Evolutionary conservation across 1,140 invertebrate species (phyloP), one percentile per base, ranked within the genome.

Genomic region (Mya arenaria): DNA sequence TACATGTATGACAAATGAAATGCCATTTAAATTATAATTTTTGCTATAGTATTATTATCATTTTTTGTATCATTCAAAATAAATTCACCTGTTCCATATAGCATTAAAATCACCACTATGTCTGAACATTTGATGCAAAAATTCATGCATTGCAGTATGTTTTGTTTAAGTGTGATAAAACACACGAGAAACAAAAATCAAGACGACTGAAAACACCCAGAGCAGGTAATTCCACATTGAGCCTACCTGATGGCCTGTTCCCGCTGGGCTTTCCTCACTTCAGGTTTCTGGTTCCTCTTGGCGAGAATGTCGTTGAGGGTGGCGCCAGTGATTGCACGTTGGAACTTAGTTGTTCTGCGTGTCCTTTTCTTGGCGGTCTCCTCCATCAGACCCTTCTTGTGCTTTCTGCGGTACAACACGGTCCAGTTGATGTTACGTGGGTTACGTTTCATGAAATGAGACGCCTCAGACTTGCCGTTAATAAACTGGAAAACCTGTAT

Each of bases 351-450:
- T 13, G 97, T 97, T 87, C 97, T 95, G 60, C 98, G 95, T 5
- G 98, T 98, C 87, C 98, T 96, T 92, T 99, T 99, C 94, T 99
- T 99, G 48, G 96, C 94, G 90, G 98, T 97, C 92, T 99, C 99
- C 92, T 93, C 92, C 19, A 85, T 89, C 88, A 97, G 96, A 86
- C 99, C 99, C 92, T 99, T 99, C 94, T 99, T 99, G 94, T 99
- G 98, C 94, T 99, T 99, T 82, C 99, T 96, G 91, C 99, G 96
- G 95, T 99, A 99, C 8, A 99, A 94, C 28, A 99, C 98, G 37
- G 99, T 99, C 99, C 99, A 99, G 90, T 97, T 99, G 34, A 99
- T 97, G 94, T 99, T 98, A 93, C 99, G 97, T 75, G 99, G 99
- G 94, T 99, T 99, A 83, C 98, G 96, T 94, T 97, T 99, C 97